Percentiles rank a stretch among this genome's conserved stretches.
Evolutionary conservation across 2,797 vertebrate genomes (phyloP).

Genomic region (Carduelis carduelis): DNA sequence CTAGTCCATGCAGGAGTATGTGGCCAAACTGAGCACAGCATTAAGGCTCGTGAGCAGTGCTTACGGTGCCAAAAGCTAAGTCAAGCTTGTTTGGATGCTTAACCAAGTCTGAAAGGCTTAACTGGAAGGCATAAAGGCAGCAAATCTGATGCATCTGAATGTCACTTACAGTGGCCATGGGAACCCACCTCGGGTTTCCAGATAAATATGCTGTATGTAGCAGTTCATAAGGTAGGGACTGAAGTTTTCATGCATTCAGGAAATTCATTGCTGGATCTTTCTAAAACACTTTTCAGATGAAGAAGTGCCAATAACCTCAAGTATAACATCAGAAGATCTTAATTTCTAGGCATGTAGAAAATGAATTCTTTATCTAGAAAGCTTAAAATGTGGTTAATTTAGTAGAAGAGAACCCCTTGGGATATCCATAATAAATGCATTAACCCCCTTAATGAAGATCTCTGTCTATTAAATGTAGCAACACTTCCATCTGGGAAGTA

Average conservation of each 20-base stretch:
- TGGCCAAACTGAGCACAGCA: neutral
- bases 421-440: neutral
- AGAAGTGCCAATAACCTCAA: neutral
- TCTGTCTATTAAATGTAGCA: neutral
- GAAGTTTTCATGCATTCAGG: neutral
- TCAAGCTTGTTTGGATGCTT: neutral
- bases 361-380: neutral
- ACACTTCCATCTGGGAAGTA: neutral
- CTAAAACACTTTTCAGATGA: neutral
- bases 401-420: neutral
- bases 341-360: neutral
- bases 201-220: neutral
- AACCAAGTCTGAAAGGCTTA: neutral
- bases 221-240: neutral
- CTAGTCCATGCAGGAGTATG: neutral
- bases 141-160: neutral
- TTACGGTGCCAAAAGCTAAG: neutral
- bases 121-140: neutral
- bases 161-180: rapidly evolving
- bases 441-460: neutral
- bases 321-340: neutral
- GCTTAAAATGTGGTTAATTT: neutral
- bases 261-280: neutral
- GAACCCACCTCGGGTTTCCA: neutral
- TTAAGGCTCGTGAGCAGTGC: neutral